Evolutionary conservation across 2,797 vertebrate species (phyloP).

Genomic region (Bufotes viridis): DNA sequence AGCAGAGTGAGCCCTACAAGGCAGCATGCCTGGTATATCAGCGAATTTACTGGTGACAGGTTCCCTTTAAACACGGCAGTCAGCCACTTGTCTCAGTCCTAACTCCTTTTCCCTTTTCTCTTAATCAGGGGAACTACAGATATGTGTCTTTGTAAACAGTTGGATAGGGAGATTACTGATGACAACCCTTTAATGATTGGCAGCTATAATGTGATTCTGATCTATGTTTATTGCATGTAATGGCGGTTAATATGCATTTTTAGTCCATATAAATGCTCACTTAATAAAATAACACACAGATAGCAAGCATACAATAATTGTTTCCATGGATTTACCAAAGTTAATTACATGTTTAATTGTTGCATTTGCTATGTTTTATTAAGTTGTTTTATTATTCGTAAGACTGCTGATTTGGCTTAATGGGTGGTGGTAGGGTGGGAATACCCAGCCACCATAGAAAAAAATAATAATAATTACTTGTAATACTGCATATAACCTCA

Average conservation of each 20-base stretch:
- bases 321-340: background rate
- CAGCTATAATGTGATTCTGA: background rate
- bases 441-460: background rate
- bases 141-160: too few species aligned
- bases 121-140: too few species aligned
- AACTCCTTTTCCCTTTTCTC: too few species aligned
- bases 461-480: background rate
- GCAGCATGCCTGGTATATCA: too few species aligned
- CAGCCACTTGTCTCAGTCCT: too few species aligned
- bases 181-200: too few species aligned
- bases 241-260: background rate
- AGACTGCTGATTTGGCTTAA: background rate
- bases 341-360: background rate
- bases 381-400: background rate
- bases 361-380: background rate
- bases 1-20: too few species aligned
- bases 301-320: background rate
- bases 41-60: too few species aligned
- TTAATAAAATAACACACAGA: background rate
- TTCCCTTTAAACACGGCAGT: too few species aligned
- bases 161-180: too few species aligned
- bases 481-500: background rate
- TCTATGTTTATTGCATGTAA: background rate
- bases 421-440: background rate
- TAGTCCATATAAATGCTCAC: too few species aligned